Conservation (phyloP, 2,797 vertebrate species). For the Arctocebus calabarensis region DNA sequence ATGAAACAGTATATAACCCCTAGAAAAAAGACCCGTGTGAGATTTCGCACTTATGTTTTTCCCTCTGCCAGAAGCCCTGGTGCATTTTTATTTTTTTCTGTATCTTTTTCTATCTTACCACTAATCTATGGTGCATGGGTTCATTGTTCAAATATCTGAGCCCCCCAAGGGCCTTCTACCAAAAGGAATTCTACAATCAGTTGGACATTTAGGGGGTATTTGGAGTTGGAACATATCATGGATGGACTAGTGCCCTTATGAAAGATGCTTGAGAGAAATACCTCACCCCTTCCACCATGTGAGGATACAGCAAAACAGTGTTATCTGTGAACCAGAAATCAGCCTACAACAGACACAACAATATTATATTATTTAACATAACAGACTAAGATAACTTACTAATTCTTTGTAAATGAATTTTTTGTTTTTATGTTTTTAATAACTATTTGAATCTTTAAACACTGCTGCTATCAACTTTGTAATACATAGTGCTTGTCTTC, state of each 20-base stretch:
- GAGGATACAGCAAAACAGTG: not conserved
- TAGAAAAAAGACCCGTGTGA: too few species aligned
- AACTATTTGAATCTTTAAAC: not conserved
- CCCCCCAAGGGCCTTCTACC: too few species aligned
- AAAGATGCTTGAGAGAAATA: not conserved
- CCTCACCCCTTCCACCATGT: not conserved
- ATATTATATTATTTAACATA: not conserved
- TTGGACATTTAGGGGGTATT: not conserved
- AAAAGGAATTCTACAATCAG: too few species aligned
- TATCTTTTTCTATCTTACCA: too few species aligned
- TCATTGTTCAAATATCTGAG: too few species aligned
- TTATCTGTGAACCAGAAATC: not conserved
- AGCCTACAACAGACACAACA: not conserved
- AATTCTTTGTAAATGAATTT: not conserved
- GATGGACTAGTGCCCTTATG: not conserved
- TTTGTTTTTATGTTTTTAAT: not conserved
- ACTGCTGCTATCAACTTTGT: not conserved
- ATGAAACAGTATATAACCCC: too few species aligned
- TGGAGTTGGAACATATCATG: not conserved
- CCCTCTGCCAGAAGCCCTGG: too few species aligned
- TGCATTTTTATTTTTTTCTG: too few species aligned
- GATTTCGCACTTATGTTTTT: too few species aligned
- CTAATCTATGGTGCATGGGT: too few species aligned
- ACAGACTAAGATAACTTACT: not conserved
- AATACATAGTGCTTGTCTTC: not conserved